phyloP scores from a whole-genome alignment of 2,888 invertebrate species.

The Tetragonula carbonaria region DNA sequence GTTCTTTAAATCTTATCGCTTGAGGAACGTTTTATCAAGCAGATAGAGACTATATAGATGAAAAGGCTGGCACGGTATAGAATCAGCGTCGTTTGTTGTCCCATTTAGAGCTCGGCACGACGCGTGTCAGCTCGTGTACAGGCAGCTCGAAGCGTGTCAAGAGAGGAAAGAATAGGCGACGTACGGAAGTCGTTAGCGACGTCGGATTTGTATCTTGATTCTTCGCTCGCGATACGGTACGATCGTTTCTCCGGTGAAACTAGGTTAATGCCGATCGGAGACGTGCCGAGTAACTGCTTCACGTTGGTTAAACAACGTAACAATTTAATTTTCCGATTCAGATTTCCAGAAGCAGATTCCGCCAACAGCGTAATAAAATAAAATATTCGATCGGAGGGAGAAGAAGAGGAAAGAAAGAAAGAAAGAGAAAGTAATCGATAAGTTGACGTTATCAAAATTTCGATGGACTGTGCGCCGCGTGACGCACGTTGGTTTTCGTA shows the following conservation, averaged over 20 bases:
- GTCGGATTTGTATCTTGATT: slow-evolving; percentile 41
- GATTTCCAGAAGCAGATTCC: too few relatives aligned
- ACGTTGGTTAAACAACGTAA: slow-evolving; percentile 4
- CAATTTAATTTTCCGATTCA: neutral
- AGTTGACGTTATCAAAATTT: slow-evolving; percentile 24
- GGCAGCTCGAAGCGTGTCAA: slow-evolving; percentile 11
- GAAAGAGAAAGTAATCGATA: neutral
- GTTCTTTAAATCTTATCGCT: slow-evolving; percentile 7
- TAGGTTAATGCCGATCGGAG: slow-evolving; percentile 32
- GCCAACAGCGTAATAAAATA: neutral
- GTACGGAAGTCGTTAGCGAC: slow-evolving; percentile 48
- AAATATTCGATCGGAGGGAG: neutral
- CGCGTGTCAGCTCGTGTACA: slow-evolving; percentile 14
- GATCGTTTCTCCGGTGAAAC: slow-evolving; percentile 27
- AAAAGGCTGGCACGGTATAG: neutral
- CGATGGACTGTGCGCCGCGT: neutral
- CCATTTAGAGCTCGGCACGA: neutral
- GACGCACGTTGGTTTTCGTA: slow-evolving; percentile 24
- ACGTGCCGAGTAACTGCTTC: neutral
- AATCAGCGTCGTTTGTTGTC: neutral
- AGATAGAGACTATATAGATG: neutral
- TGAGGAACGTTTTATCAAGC: slow-evolving; percentile 11
- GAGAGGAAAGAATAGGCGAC: slow-evolving; percentile 30
- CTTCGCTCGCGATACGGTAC: slow-evolving; percentile 15
- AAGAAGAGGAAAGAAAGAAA: neutral